Conservation (phyloP, 2,797 vertebrate genomes). For the Myotis daubentonii region DNA sequence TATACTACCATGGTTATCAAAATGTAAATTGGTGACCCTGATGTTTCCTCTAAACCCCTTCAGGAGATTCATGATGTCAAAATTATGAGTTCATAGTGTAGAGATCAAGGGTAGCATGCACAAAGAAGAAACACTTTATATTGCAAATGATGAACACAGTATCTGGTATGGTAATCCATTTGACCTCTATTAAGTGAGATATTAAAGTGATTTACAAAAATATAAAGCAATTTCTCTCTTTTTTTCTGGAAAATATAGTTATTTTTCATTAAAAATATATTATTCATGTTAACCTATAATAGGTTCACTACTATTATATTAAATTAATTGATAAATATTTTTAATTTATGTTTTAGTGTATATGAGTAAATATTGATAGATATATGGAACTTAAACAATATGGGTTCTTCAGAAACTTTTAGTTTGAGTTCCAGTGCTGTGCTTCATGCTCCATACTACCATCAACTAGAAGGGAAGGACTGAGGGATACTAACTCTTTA, state of each 20-base stretch:
- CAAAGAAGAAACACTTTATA: not conserved
- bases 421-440: no score
- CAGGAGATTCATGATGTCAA: not conserved
- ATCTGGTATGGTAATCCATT: not conserved
- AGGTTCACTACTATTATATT: not conserved
- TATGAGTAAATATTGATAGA: not conserved
- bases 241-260: not conserved
- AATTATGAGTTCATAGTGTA: not conserved
- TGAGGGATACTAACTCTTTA: not conserved
- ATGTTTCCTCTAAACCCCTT: not conserved
- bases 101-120: not conserved
- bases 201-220: not conserved
- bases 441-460: no score
- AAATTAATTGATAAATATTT: not conserved
- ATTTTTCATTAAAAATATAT: not conserved
- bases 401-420: not conserved
- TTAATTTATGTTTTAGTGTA: not conserved
- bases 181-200: not conserved
- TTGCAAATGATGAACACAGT: not conserved
- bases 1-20: not conserved
- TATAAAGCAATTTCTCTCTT: not conserved
- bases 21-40: not conserved
- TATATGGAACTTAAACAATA: not conserved
- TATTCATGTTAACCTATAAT: not conserved
- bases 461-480: not conserved